Evolutionary conservation across 2,888 invertebrate species (phyloP).

Genomic region (Rhodophaea formosa): DNA sequence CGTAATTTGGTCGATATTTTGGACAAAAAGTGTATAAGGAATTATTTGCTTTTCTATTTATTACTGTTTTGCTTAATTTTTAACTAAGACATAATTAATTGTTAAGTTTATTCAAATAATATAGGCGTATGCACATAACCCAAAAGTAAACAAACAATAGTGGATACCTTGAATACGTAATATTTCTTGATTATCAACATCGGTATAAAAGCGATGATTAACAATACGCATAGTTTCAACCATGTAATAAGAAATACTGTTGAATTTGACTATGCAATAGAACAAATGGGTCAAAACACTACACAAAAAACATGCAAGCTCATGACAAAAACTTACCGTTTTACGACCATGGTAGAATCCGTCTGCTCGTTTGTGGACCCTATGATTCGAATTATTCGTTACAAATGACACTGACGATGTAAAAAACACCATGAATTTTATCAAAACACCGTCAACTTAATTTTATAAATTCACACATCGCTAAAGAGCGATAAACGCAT

Average conservation of each 20-base stretch:
- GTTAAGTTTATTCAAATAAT: too few species aligned
- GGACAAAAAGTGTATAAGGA: not conserved
- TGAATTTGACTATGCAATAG: not conserved
- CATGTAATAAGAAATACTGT: not conserved
- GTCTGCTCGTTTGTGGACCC: slow-evolving; percentile 80
- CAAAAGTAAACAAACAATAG: slow-evolving; percentile 20
- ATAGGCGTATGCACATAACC: too few species aligned
- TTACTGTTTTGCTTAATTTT: too few species aligned
- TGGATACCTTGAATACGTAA: not conserved
- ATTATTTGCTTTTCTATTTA: too few species aligned
- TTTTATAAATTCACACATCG: slow-evolving; percentile 73
- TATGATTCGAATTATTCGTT: slow-evolving; percentile 77
- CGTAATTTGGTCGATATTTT: slow-evolving; percentile 8
- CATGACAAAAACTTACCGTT: slow-evolving; percentile 68
- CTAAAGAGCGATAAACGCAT: slow-evolving; percentile 74
- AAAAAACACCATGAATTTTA: slow-evolving; percentile 77
- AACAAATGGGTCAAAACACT: slow-evolving; percentile 12
- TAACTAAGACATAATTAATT: too few species aligned
- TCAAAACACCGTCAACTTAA: slow-evolving; percentile 72
- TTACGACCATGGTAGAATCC: slow-evolving; percentile 82
- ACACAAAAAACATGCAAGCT: slow-evolving; percentile 23
- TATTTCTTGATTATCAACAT: not conserved
- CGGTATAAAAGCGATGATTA: not conserved
- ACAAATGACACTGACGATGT: slow-evolving; percentile 68
- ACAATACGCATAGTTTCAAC: not conserved